phyloP scores from a whole-genome alignment of 2,888 invertebrate species.

The Habrosyne pyritoides region DNA sequence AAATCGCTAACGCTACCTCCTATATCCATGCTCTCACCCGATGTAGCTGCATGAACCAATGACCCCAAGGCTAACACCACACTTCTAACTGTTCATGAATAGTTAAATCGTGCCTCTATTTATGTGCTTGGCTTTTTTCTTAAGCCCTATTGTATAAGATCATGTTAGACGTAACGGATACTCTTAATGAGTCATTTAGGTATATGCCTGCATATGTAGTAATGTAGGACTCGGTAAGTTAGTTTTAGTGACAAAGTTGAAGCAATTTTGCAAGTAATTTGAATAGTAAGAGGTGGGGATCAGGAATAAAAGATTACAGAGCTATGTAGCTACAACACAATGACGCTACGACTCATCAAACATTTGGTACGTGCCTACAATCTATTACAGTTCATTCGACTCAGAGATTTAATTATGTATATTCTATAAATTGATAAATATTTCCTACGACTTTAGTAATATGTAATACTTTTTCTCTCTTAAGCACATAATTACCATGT shows the following conservation, averaged over 20 bases:
- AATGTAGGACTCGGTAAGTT: neutral
- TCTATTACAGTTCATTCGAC: too few relatives aligned
- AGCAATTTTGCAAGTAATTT: too few relatives aligned
- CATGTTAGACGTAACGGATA: conserved; percentile 34
- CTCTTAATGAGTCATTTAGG: conserved; percentile 21
- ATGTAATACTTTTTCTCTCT: too few relatives aligned
- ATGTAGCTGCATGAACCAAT: conserved; percentile 34
- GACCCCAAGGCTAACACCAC: conserved; percentile 34
- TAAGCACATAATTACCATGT: too few relatives aligned
- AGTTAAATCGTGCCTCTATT: conserved; percentile 46
- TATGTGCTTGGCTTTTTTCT: conserved; percentile 32
- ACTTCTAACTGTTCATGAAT: conserved; percentile 46
- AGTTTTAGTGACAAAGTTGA: neutral
- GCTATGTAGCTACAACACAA: neutral
- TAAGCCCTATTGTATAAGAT: conserved; percentile 25
- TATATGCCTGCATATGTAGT: neutral
- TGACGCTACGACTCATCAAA: too few relatives aligned
- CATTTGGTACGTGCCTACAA: too few relatives aligned
- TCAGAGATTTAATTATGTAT: too few relatives aligned
- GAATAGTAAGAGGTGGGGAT: too few relatives aligned
- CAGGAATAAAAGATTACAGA: too few relatives aligned
- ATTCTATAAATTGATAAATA: too few relatives aligned
- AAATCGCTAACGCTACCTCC: conserved; percentile 9
- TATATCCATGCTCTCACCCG: conserved; percentile 1
- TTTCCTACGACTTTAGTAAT: too few relatives aligned